Evolutionary conservation across 2,888 invertebrate species (phyloP).

Genomic region (Prosopocoilus inquinatus): DNA sequence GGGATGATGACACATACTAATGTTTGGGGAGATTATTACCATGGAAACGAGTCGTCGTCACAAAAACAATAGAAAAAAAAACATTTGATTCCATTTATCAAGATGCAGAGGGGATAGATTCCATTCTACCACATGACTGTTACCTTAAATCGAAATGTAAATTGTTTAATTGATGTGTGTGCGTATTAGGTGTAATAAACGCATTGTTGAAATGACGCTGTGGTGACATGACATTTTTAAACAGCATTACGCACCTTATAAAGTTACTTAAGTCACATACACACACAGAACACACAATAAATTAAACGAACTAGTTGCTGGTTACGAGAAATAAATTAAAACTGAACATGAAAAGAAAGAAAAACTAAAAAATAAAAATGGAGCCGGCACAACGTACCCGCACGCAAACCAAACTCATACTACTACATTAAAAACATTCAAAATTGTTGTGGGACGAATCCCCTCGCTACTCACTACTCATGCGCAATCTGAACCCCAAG

Average conservation of each 20-base stretch:
- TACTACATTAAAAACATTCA: slow-evolving; percentile 17
- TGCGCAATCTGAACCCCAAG: slow-evolving; percentile 10
- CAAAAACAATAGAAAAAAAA: not conserved
- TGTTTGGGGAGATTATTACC: not conserved
- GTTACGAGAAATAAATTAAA: slow-evolving; percentile 31
- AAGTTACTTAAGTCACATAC: slow-evolving; percentile 20
- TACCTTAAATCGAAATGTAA: not conserved
- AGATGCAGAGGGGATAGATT: too few species aligned
- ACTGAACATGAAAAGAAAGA: slow-evolving; percentile 40
- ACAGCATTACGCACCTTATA: slow-evolving; percentile 20
- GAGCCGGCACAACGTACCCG: slow-evolving; percentile 33
- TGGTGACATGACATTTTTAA: slow-evolving; percentile 26
- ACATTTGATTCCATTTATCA: too few species aligned
- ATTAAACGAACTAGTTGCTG: slow-evolving; percentile 16
- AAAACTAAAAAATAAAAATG: slow-evolving; percentile 40
- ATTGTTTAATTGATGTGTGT: slow-evolving; percentile 1
- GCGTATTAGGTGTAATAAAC: slow-evolving; percentile 9
- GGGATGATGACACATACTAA: slow-evolving; percentile 3
- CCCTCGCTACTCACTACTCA: slow-evolving; percentile 2
- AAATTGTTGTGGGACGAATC: slow-evolving; percentile 13
- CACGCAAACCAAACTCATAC: slow-evolving; percentile 31
- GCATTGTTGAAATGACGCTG: slow-evolving; percentile 22
- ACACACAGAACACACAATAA: slow-evolving; percentile 21
- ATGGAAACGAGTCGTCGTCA: not conserved
- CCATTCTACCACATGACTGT: too few species aligned